Evolutionary conservation across 2,888 invertebrate genomes (phyloP).

Genomic region (Laspeyria flexula): DNA sequence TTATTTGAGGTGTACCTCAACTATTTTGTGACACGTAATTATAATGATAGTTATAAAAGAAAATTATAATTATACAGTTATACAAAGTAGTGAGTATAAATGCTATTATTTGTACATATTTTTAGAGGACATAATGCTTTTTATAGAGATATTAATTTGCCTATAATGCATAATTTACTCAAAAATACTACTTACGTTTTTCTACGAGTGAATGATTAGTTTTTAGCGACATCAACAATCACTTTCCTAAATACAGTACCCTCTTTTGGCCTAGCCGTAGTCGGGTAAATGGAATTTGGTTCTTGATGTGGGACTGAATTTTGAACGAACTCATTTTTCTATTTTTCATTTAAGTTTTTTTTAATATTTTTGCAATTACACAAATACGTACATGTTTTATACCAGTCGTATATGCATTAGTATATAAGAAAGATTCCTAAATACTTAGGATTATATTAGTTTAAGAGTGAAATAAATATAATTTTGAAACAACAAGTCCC

Average conservation of each 20-base stretch:
- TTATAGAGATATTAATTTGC: conserved; percentile 44
- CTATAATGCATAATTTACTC: conserved; percentile 8
- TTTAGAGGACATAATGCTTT: conserved; percentile 50
- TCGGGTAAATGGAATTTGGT: conserved; percentile 55
- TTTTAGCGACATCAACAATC: conserved; percentile 63
- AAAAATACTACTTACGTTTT: conserved; percentile 31
- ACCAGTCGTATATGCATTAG: conserved; percentile 46
- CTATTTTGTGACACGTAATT: conserved; percentile 36
- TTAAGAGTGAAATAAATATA: conserved; percentile 46
- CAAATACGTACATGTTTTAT: conserved; percentile 30
- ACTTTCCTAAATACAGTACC: conserved; percentile 39
- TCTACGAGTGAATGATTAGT: conserved; percentile 44
- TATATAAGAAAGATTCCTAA: conserved; percentile 44
- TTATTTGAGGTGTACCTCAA: conserved; percentile 44
- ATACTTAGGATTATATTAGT: conserved; percentile 26
- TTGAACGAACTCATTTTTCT: conserved; percentile 32
- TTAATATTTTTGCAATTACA: conserved; percentile 38
- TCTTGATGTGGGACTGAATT: conserved; percentile 67
- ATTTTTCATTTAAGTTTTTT: conserved; percentile 38
- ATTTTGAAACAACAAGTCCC: conserved; percentile 65
- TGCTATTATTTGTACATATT: conserved; percentile 47
- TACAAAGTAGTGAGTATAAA: conserved; percentile 41
- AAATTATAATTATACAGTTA: conserved; percentile 40
- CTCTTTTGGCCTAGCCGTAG: conserved; percentile 15
- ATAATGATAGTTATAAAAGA: conserved; percentile 26